phyloP scores from a whole-genome alignment of 2,888 invertebrate genomes.

The Polydrusus cervinus region DNA sequence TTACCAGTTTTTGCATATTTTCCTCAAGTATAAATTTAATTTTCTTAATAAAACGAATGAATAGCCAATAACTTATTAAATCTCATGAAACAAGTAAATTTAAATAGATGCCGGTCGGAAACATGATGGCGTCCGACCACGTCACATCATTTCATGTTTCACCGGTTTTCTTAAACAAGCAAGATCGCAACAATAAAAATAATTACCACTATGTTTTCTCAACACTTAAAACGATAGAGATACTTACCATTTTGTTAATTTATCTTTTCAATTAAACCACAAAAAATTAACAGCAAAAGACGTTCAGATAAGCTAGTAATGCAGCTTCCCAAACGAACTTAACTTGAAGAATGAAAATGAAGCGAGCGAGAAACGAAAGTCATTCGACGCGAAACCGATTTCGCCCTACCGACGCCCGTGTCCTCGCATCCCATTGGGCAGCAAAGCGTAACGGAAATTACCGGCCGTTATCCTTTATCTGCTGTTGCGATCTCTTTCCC shows the following conservation, averaged over 20 bases:
- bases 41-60: too few species aligned
- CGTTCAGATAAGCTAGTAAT: constrained; percentile 76
- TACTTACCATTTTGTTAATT: constrained; percentile 65
- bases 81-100: too few species aligned
- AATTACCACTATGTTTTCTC: neutral
- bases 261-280: constrained; percentile 57
- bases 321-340: constrained; percentile 81
- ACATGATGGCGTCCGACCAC: constrained; percentile 23
- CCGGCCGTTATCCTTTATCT: neutral
- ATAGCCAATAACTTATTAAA: too few species aligned
- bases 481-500: neutral
- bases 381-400: neutral
- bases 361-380: constrained; percentile 55
- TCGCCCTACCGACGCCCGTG: constrained; percentile 6
- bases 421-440: constrained; percentile 15
- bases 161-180: neutral
- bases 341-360: too few species aligned
- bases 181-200: neutral
- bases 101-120: constrained; percentile 10
- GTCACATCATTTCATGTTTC: neutral
- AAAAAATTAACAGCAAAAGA: constrained; percentile 65
- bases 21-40: too few species aligned
- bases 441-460: constrained; percentile 3
- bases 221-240: constrained; percentile 8
- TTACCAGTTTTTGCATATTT: too few species aligned